Evolutionary conservation across 2,888 invertebrate species (phyloP), one percentile per base, ranked within the genome.

Genomic region (Marasmarcha lunaedactyla): DNA sequence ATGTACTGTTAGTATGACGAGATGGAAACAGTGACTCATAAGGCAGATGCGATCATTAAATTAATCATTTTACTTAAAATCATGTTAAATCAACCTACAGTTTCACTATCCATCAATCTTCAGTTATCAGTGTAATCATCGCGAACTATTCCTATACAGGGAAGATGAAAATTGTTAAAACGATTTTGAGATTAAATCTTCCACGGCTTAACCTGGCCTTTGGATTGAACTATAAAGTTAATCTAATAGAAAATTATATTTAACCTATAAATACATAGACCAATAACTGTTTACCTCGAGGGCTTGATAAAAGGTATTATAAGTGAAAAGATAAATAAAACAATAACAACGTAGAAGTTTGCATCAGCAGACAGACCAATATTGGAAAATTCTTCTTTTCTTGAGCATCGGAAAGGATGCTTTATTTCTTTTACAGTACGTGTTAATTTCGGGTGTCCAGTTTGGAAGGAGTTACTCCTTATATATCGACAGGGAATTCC

Each of bases 401-500:
- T n/a, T 10, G 4, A 4, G 2, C 30, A 30, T 10, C 10, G 6
- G 2, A 30, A 30, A 30, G 2, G 2, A 9, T 9, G 30, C 30
- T 30, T 11, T 30, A 30, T 30, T 11, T 7, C 30, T 30, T 30
- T 9, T 3, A 2, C 4, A 11, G n/a, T 30, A 38, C 25, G 15
- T 9, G 13, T 42, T 46, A 48, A 46, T 52, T 59, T 61, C 14
- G 39, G 39, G 37, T 46, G 44, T 46, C 44, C 46, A 14, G 25
- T 33, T 14, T 38, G 38, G 45, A 39, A 43, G 36, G 39, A 44
- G 30, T 30, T 30, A 30, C 30, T 30, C 30, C 10, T 30, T 30
- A 30, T 42, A 46, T 49, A 48, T 52, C 45, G 57, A 50, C 46
- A 53, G 54, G 45, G 45, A 49, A 59, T 57, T 60, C 60, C 62